Percentiles rank a stretch among this genome's conserved stretches.
Evolutionary conservation across 1,140 invertebrate species (phyloP).

Genomic region (Asbolus verrucosus): DNA sequence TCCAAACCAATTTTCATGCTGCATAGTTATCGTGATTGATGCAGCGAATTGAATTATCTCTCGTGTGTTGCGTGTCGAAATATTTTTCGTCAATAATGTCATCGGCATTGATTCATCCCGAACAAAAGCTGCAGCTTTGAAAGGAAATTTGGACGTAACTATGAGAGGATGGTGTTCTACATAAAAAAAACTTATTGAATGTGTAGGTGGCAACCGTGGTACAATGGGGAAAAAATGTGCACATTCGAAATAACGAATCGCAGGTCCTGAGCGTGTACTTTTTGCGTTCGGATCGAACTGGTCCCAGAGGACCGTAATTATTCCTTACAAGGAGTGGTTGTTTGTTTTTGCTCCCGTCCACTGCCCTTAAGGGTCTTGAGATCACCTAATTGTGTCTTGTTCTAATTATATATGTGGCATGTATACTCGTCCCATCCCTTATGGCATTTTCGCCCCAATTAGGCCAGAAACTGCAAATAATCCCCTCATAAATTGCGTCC

Average conservation of each 20-base stretch:
- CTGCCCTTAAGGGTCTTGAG: constrained; percentile 4
- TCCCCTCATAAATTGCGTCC: constrained; percentile 13
- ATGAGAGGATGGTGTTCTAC: too few species aligned
- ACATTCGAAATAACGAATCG: neutral
- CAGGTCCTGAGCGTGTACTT: constrained; percentile 21
- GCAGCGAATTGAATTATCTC: too few species aligned
- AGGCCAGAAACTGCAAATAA: constrained; percentile 6
- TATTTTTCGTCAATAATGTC: too few species aligned
- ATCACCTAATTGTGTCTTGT: constrained; percentile 35
- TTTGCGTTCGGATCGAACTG: constrained; percentile 24
- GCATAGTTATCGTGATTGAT: too few species aligned
- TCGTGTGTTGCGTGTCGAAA: too few species aligned
- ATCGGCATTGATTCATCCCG: too few species aligned
- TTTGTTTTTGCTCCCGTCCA: constrained; percentile 33
- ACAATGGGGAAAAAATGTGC: neutral
- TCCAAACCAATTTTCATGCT: too few species aligned
- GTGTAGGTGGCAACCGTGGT: too few species aligned
- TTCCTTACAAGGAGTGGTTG: constrained; percentile 31
- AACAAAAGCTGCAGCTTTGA: too few species aligned
- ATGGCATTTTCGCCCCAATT: constrained; percentile 13
- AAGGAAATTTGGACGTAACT: too few species aligned
- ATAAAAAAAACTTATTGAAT: too few species aligned
- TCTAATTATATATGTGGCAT: constrained; percentile 32
- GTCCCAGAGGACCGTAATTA: constrained; percentile 30
- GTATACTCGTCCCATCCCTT: neutral